Base-by-base conservation (phyloP, 1,140 invertebrate genomes). In the Drosophila sp. region DNA sequence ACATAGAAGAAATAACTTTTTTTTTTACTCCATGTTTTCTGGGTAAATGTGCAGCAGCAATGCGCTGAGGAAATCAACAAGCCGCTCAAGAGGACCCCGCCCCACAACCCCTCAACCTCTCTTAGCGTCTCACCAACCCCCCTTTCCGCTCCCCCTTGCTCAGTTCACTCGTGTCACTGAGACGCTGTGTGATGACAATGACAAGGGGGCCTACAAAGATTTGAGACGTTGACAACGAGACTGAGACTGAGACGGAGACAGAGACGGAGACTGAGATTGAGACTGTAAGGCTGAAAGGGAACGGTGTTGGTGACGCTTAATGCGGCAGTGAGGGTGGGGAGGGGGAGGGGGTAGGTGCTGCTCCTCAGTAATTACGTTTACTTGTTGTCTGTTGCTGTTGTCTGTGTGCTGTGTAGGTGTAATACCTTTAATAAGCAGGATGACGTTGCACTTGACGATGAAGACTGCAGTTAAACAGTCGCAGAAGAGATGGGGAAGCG, bases 351-450 rank as follows among this genome's bases (percentile, higher is more conserved):
- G n/a, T 32, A 21, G 21, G 40, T 27, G 53, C 1, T 61, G 45
- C 57, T 74, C 48, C 66, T 54, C 78, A 51, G 83, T 78, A 89
- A 87, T 87, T 87, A 87, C 82, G 82, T 87, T 87, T 87, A 82
- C 82, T 87, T 87, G 82, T 87, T 87, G 81, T 51, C 21, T 62
- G 58, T 61, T 64, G 56, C 46, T 48, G 74, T 67, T 67, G 77
- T 53, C 57, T 53, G 61, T 67, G 53, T 62, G 64, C 11, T n/a
- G 46, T 78, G 78, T 77, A 64, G 79, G 79, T 83, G 76, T 82
- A 87, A 87, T 87, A 82, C 82, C 82, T 89, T 79, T 87, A 87
- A 87, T 89, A 82, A 87, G 82, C 82, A 89, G 82, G 83, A 87
- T 87, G 82, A 87, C 79, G 82, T 89, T 87, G 82, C 82, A 89